These are phyloP conservation scores for Syngnathus typhle DNA, from an alignment of 2,113 vertebrate species.

Conservation along the genomic window DNA sequence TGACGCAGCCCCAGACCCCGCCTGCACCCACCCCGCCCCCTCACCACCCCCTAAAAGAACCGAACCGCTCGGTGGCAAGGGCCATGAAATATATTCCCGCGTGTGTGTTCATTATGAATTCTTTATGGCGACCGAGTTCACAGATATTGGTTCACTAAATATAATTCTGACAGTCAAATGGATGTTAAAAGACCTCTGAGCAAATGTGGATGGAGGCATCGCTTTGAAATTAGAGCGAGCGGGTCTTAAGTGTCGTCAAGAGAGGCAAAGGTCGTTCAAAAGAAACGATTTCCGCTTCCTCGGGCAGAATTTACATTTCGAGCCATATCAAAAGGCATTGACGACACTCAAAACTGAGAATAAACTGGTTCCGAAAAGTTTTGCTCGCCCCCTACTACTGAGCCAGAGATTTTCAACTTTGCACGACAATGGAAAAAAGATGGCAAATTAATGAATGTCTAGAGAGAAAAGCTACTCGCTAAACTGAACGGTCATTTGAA, in stretches of 20 bases:
- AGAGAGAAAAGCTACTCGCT: too few species aligned
- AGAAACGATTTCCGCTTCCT: too few species aligned
- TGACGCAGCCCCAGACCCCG: background rate
- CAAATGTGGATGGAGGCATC: background rate
- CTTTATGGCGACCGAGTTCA: constrained; percentile 26
- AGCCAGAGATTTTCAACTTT: too few species aligned
- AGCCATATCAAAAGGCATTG: too few species aligned
- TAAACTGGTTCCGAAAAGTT: too few species aligned
- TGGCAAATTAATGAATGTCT: too few species aligned
- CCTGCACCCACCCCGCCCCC: background rate
- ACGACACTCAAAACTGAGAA: too few species aligned
- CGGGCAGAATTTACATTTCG: too few species aligned
- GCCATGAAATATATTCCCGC: constrained; percentile 25
- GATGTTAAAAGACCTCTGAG: constrained; percentile 9
- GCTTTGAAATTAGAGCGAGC: background rate
- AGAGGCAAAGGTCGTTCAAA: background rate
- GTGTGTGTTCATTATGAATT: constrained; percentile 27
- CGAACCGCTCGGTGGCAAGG: background rate
- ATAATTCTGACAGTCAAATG: constrained; percentile 22
- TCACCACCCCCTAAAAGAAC: background rate
- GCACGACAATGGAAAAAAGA: too few species aligned
- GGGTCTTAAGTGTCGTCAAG: background rate
- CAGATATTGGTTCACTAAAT: constrained; percentile 30
- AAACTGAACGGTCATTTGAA: too few species aligned
- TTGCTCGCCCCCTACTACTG: too few species aligned